Percentiles rank a stretch among this genome's conserved stretches.
These are phyloP conservation scores for Bubo scandiacus DNA, from an alignment of 2,113 vertebrate genomes.

Conservation along the genomic window DNA sequence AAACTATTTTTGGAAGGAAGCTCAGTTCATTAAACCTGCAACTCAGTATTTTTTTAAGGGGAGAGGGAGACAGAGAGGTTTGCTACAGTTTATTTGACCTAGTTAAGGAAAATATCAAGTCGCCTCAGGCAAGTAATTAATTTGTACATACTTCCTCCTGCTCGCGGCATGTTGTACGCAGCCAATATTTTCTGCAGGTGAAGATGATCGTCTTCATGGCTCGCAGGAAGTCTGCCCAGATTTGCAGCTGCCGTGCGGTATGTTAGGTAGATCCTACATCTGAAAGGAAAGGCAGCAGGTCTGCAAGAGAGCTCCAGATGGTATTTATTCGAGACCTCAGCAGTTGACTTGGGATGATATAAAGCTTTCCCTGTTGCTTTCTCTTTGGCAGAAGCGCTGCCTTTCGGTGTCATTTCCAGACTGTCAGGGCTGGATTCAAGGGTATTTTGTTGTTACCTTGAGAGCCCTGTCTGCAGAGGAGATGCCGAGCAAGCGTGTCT, in stretches of 20 bases:
- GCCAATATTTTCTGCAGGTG: conserved; percentile 7
- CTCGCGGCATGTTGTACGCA: background rate
- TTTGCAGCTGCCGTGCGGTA: background rate
- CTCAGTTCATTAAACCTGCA: background rate
- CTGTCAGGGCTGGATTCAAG: background rate
- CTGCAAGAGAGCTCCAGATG: conserved; percentile 34
- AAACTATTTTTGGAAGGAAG: background rate
- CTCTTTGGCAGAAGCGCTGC: background rate
- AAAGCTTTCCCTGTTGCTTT: background rate
- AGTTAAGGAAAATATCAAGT: conserved; percentile 53
- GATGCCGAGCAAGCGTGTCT: fast-evolving
- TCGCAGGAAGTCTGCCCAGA: background rate
- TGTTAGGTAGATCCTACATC: background rate
- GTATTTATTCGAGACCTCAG: background rate
- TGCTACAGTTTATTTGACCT: conserved; percentile 60
- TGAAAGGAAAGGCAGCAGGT: background rate
- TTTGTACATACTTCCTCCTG: background rate
- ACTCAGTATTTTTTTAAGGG: background rate
- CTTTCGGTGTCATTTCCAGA: background rate
- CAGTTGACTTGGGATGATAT: background rate
- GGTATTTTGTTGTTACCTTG: background rate
- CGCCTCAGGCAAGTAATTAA: conserved; percentile 54
- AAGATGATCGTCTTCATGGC: background rate
- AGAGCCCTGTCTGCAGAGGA: background rate
- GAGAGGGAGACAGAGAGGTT: background rate